Evolutionary conservation across 1,140 invertebrate species (phyloP).

Genomic region (Gryllus bimaculatus): DNA sequence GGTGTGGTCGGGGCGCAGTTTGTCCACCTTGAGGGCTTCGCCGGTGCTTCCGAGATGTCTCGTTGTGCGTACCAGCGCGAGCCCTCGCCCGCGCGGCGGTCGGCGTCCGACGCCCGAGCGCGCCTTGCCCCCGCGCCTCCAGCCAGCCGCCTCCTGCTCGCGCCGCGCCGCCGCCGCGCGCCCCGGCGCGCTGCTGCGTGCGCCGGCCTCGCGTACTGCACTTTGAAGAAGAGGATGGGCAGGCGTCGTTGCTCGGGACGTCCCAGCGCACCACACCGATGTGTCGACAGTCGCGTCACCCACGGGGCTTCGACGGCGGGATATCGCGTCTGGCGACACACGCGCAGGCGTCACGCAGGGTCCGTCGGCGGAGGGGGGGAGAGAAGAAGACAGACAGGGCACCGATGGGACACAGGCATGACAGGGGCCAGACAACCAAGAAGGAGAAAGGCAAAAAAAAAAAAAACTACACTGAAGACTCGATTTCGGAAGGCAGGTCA

Average conservation of each 20-base stretch:
- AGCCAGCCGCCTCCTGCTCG: neutral
- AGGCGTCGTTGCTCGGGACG: slow-evolving; percentile 67
- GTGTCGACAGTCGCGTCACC: slow-evolving; percentile 71
- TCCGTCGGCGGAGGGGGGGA: too few species aligned
- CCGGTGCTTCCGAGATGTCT: slow-evolving; percentile 68
- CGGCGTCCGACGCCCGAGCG: neutral
- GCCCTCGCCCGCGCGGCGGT: slow-evolving; percentile 26
- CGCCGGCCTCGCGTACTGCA: slow-evolving; percentile 68
- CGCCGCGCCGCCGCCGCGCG: slow-evolving; percentile 10
- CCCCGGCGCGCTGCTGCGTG: slow-evolving; percentile 31
- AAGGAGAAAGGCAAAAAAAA: too few species aligned
- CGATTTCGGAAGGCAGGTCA: too few species aligned
- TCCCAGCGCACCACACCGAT: slow-evolving; percentile 88
- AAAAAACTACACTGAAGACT: too few species aligned
- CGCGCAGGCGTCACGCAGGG: neutral
- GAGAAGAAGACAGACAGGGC: too few species aligned
- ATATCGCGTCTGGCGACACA: slow-evolving; percentile 53
- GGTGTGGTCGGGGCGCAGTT: slow-evolving; percentile 59
- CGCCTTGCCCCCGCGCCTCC: slow-evolving; percentile 9
- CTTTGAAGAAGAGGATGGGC: slow-evolving; percentile 82
- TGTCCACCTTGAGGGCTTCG: slow-evolving; percentile 66
- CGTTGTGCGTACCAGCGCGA: slow-evolving; percentile 67
- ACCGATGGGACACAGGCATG: too few species aligned
- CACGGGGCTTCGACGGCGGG: slow-evolving; percentile 69
- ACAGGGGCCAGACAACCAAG: too few species aligned